Base-by-base conservation (phyloP, 2,797 vertebrate genomes). In the Morus bassanus region DNA sequence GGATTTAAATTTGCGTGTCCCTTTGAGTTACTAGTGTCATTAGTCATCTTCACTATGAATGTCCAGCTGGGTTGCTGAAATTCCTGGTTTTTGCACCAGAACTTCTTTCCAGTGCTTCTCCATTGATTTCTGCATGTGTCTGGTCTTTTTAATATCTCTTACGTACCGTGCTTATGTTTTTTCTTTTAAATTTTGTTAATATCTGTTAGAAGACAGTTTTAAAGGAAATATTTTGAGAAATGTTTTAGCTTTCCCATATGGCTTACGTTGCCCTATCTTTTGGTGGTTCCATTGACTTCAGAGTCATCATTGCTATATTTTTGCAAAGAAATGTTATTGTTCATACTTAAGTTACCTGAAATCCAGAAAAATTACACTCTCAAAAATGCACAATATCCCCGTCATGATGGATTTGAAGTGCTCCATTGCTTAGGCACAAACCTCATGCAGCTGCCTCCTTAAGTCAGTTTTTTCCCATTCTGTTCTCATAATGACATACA, bases 1-100 rank as follows among this genome's bases (percentile, higher is more conserved):
- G 63, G 74, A 33, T 92, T 96, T 94, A 81, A 88, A 88, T 85
- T 46, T 84, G 45, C 0, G 0, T 43, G 74, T 88, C 70, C 21
- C 46, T 96, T 86, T 79, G 85, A 90, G 86, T 95, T 95, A 91
- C 75, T 79, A 21, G 33, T 61, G 67, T 6, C 72, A 72, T 95
- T 95, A 77, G 18, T 97, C 76, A 85, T 94, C 83, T 48, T 82
- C 7, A 1, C 43, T 76, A 1, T 39, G 28, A 80, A 23, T 46
- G 51, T 83, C 77, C 72, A 78, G 37, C 45, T 73, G 72, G 18
- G 33, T 59, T 70, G 59, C 53, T 87, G 74, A 83, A 90, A 93
- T 92, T 41, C 64, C 81, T 30, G 27, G 1, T 60, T 94, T 89
- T 84, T 6, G 14, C 60, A 48, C 16, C n/a, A 85, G 3, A 79